Conservation (phyloP, 2,113 vertebrate species). For the Lycocorax pyrrhopterus region DNA sequence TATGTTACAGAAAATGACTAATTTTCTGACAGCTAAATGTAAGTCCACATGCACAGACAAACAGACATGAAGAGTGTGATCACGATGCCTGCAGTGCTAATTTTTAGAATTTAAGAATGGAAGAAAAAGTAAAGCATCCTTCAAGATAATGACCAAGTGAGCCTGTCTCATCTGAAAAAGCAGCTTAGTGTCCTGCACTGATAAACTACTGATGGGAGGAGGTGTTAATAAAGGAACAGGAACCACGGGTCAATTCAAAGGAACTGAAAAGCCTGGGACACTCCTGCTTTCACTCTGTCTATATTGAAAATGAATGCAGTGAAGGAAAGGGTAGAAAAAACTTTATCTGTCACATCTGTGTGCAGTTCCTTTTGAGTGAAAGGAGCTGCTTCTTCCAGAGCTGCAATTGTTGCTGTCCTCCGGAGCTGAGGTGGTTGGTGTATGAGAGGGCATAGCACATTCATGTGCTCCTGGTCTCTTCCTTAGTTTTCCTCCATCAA, state of each 20-base stretch:
- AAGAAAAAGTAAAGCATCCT: background rate
- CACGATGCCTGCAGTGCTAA: background rate
- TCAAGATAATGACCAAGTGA: background rate
- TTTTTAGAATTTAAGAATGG: background rate
- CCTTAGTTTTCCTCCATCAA: background rate
- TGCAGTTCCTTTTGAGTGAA: rapidly evolving
- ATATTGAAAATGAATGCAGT: background rate
- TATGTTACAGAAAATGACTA: background rate
- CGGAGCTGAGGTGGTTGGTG: background rate
- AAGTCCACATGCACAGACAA: background rate
- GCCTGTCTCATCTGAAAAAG: background rate
- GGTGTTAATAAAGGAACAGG: background rate
- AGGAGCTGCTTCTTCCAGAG: no score
- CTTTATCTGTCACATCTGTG: background rate
- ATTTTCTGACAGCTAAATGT: background rate
- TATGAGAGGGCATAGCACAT: rapidly evolving
- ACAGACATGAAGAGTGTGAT: background rate
- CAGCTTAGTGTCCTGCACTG: background rate
- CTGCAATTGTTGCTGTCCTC: background rate
- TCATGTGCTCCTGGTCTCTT: rapidly evolving
- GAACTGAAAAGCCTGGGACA: background rate
- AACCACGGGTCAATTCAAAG: background rate
- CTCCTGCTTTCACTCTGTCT: background rate
- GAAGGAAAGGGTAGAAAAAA: background rate
- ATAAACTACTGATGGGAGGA: background rate